Evolutionary conservation across 2,888 invertebrate species (phyloP), one percentile per base, ranked within the genome.

Genomic region (Dicycla oo): DNA sequence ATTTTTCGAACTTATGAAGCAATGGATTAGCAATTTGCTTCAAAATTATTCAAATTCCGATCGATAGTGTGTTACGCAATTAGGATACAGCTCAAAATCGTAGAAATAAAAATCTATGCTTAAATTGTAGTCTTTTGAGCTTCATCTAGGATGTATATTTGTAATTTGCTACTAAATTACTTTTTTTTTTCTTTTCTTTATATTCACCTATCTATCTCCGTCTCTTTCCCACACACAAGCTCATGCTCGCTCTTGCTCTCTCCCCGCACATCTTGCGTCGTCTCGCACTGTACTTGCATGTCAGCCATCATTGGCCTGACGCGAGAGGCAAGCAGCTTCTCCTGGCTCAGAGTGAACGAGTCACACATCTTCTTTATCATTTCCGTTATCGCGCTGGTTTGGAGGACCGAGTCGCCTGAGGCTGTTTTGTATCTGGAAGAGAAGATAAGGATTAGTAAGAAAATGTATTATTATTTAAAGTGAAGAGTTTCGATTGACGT

Each of bases 301-400:
- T 95, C 94, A 40, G 92, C 90, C 0, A 93, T 94, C 18, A 67
- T 3, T 0, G 93, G 92, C 2, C 85, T 73, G 0, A 75, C 7
- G 0, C 88, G 85, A 0, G 86, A 72, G 0, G 91, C 90, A 1
- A 93, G 74, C 0, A 94, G 65, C 64, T 86, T 90, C 85, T 94
- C 93, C 65, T 95, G 95, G 64, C 92, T 94, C 2, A 84, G 78
- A 0, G 94, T 80, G 83, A 95, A 94, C 0, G 95, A 93, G 13
- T 94, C 94, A 77, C 91, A 95, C 95, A 95, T 95, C 58, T 91
- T 93, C 84, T 91, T 93, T 69, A 96, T 93, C 1, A 96, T 74
- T 0, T 95, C 94, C 0, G 95, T 88, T 77, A 96, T 90, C 58
- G 95, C 94, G 69, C 91, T 94, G 0, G 93, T 93, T 69, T 93